Evolutionary conservation across 1,140 invertebrate genomes (phyloP), one percentile per base, ranked within the genome.

Genomic region (Lepidurus couesii): DNA sequence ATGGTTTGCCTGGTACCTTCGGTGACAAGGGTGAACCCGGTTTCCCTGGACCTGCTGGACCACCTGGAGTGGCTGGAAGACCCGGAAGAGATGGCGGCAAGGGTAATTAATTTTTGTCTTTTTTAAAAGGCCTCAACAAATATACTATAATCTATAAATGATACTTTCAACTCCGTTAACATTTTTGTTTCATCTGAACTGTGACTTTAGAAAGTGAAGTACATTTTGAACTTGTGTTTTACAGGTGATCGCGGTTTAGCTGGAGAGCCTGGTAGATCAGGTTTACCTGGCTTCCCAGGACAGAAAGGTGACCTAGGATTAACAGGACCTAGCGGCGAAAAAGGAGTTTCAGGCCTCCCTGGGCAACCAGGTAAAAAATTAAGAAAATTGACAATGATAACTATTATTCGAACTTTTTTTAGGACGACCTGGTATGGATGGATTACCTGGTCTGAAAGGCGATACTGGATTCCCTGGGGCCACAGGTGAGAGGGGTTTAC

Each of bases 1-100:
- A 79, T 42, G 79, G 80, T 8, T 13, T 75, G 11, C 74, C 78
- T 73, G 90, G 90, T 73, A 45, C 81, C 1, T 42, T 82, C 74
- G 90, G 90, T 73, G 90, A 90, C 77, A 92, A 91, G 82, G 92
- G 92, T 79, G 88, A 90, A 79, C 83, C 87, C 79, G 92, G 92
- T 75, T 86, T 87, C 74, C 86, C 88, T 24, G 92, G 92, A 44
- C 82, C 79, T 43, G 86, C 88, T 42, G 89, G 89, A 26, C 83
- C 83, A 11, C 81, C 82, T 26, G 89, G 78, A 45, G 34, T 74
- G 44, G 73, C 78, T 75, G 78, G 78, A 8, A 73, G 73, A 11
- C 74, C 78, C 21, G 78, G 78, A 16, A 73, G 78, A 44, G 78
- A 79, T 44, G 78, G 78, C 1, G 43, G 73, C 43, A 79, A 79